Conservation (phyloP, 2,113 vertebrate genomes). For the Synodontis membranacea region DNA sequence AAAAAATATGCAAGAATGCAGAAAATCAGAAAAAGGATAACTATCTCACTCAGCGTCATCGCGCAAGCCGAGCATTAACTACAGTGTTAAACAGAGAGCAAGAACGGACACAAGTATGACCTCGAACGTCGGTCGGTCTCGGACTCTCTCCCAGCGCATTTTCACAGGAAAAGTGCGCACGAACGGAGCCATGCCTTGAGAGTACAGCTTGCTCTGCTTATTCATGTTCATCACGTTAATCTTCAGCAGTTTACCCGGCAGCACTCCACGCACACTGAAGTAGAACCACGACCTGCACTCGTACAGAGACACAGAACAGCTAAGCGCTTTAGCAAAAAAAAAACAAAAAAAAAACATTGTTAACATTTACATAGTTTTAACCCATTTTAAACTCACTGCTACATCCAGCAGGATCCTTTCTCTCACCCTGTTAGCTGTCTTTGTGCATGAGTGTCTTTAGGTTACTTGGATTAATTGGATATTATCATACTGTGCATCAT, state of each 20-base stretch:
- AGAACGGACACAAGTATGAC: conserved; percentile 59
- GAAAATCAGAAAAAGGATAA: background rate
- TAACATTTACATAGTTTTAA: background rate
- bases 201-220: conserved; percentile 95
- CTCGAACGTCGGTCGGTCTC: conserved; percentile 86
- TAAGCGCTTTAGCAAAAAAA: background rate
- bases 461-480: background rate
- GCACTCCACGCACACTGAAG: conserved; percentile 85
- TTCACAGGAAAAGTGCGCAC: conserved; percentile 84
- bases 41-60: background rate
- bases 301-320: background rate
- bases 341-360: too few relatives aligned
- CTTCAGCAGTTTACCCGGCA: conserved; percentile 87
- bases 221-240: conserved; percentile 98
- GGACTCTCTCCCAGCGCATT: conserved; percentile 89
- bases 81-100: background rate
- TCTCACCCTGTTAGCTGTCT: background rate
- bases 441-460: background rate
- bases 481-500: background rate
- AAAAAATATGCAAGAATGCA: background rate
- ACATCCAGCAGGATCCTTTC: background rate
- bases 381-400: background rate
- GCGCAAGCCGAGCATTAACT: background rate
- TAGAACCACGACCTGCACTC: conserved; percentile 91
- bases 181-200: conserved; percentile 93